These are phyloP conservation scores for Leptopilina boulardi DNA, from an alignment of 1,140 invertebrate genomes.

Conservation along the genomic window DNA sequence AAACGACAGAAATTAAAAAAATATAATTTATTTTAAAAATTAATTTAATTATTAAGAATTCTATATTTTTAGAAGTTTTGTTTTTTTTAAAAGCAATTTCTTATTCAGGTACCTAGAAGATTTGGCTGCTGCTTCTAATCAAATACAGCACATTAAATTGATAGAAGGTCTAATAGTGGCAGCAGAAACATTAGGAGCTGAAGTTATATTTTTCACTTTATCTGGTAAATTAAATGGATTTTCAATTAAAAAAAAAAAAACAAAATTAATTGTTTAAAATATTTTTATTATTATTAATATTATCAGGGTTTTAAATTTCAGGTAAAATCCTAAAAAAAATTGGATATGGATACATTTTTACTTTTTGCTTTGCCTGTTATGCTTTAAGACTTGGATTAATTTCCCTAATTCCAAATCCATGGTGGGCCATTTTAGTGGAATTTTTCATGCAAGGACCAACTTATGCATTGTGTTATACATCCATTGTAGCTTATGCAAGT, in stretches of 20 bases:
- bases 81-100: slow-evolving; percentile 15
- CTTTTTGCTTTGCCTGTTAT: slow-evolving; percentile 84
- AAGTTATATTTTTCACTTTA: slow-evolving; percentile 83
- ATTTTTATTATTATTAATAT: no score
- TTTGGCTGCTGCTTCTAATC: slow-evolving; percentile 79
- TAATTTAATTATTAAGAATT: slow-evolving; percentile 23
- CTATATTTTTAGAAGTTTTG: not conserved
- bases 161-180: slow-evolving; percentile 86
- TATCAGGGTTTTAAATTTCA: slow-evolving; percentile 61
- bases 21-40: not conserved
- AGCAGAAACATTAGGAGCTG: slow-evolving; percentile 84
- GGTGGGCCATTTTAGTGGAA: slow-evolving; percentile 85
- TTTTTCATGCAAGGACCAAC: slow-evolving; percentile 86
- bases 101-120: slow-evolving; percentile 83
- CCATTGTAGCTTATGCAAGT: slow-evolving; percentile 86
- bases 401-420: slow-evolving; percentile 83
- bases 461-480: slow-evolving; percentile 87
- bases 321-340: slow-evolving; percentile 81
- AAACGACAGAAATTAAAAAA: no score
- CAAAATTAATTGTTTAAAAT: slow-evolving; percentile 9
- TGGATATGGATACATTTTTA: slow-evolving; percentile 84
- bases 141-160: slow-evolving; percentile 82
- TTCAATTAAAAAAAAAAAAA: not conserved
- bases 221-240: slow-evolving; percentile 55
- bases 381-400: slow-evolving; percentile 81